These are phyloP conservation scores for Phenganax stokvisi DNA, from an alignment of 92 coral and sea anemone species.

Conservation along the genomic window DNA sequence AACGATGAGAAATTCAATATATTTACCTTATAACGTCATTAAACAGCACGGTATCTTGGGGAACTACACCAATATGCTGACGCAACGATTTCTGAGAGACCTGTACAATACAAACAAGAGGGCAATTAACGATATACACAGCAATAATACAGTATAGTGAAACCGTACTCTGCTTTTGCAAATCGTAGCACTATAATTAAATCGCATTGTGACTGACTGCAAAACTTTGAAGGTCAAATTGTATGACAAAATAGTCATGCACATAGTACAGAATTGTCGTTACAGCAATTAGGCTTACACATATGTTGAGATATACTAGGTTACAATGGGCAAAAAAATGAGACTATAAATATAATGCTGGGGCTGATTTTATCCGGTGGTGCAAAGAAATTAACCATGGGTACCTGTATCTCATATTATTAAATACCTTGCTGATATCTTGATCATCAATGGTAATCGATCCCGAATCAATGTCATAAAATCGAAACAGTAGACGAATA, in stretches of 20 bases:
- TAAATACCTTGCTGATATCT: constrained; percentile 70
- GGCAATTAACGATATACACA: background rate
- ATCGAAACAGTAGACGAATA: constrained; percentile 81
- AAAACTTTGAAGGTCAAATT: no score
- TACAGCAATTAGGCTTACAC: no score
- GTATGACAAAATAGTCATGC: background rate
- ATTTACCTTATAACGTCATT: constrained; percentile 79
- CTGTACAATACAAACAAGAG: constrained; percentile 34
- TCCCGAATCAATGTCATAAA: constrained; percentile 81
- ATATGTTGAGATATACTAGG: no score
- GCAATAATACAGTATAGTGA: background rate
- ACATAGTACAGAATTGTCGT: background rate
- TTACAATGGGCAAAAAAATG: no score
- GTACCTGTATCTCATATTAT: background rate
- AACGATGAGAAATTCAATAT: no score
- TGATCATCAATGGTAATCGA: constrained; percentile 80
- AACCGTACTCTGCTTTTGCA: no score
- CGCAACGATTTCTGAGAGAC: constrained; percentile 94
- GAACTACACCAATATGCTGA: constrained; percentile 84
- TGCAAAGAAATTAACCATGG: background rate
- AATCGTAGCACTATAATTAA: no score
- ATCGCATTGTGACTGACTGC: no score
- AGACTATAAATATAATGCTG: background rate
- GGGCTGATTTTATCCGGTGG: background rate
- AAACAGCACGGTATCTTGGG: constrained; percentile 95